These are phyloP conservation scores for Watersipora subatra DNA, from an alignment of 1,140 invertebrate species.

Conservation along the genomic window DNA sequence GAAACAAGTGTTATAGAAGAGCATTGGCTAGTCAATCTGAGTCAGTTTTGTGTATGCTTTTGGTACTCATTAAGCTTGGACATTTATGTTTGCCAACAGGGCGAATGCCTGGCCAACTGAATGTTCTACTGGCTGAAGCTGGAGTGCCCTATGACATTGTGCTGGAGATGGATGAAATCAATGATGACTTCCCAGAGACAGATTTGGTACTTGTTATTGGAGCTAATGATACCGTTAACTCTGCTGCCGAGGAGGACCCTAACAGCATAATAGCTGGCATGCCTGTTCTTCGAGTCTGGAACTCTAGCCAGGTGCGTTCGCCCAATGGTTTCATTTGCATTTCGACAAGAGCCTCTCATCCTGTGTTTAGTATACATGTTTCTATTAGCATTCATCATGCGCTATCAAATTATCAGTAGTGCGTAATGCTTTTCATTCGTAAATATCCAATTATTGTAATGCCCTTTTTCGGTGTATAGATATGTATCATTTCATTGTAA, in stretches of 20 bases:
- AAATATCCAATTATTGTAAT: too few relatives aligned
- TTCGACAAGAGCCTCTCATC: background rate
- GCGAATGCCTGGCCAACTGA: conserved; percentile 77
- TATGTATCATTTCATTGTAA: too few relatives aligned
- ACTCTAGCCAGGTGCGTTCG: conserved; percentile 55
- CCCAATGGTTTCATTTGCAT: background rate
- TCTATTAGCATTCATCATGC: background rate
- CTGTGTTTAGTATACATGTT: background rate
- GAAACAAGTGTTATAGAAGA: background rate
- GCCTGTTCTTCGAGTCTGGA: conserved; percentile 78
- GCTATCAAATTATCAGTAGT: too few relatives aligned
- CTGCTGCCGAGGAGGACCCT: conserved; percentile 76
- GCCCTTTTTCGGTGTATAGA: too few relatives aligned
- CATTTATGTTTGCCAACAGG: conserved; percentile 41
- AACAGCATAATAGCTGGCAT: conserved; percentile 82
- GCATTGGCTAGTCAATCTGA: background rate
- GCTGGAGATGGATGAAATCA: conserved; percentile 85
- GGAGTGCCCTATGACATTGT: conserved; percentile 84
- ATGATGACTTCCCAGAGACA: conserved; percentile 69
- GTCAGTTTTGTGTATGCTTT: background rate
- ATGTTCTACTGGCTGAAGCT: conserved; percentile 79
- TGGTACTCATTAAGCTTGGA: background rate
- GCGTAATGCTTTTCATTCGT: too few relatives aligned
- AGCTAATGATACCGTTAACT: conserved; percentile 84
- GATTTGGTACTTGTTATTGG: conserved; percentile 77